Evolutionary conservation across 2,113 vertebrate genomes (phyloP), one percentile per base, ranked within the genome.

Genomic region (Nothocercus julius): DNA sequence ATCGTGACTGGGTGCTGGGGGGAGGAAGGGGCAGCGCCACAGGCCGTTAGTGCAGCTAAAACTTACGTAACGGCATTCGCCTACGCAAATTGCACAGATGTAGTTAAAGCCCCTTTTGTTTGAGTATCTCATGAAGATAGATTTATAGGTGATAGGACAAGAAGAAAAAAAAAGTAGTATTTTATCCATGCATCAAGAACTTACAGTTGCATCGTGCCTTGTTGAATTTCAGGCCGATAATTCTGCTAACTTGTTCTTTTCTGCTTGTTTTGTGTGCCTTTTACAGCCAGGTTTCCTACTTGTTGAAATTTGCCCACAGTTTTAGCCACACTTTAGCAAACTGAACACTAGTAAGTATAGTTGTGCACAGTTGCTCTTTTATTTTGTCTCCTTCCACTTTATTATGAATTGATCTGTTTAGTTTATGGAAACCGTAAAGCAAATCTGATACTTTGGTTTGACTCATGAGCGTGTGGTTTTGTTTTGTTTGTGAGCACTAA

Each of bases 391-490:
- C 22, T 82, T 89, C 49, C 77, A 70, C 32, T 91, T 95, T 66
- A 84, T 86, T 95, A 87, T 74, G 51, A 75, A 93, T 92, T 82
- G 74, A 93, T 92, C 56, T 44, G 27, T 47, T 92, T 81, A 28
- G 30, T 93, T 97, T 92, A 93, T 88, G 77, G 18, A 30, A 25
- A 28, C 54, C 30, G 34, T 89, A 81, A 92, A 94, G 59, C 36
- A 95, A 88, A 54, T 82, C 67, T 0, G 3, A 79, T 76, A 38
- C 58, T 69, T 88, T 11, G 66, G 32, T 92, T 89, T 93, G 27
- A 72, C 83, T 94, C 90, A 69, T 0, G 15, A 68, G 54, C 61
- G 49, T 3, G 3, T 61, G 58, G 63, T 53, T 79, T 86, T 91
- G 27, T 73, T 94, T 88, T 90, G 14, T 85, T 13, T 76, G 9